Evolutionary conservation across 2,797 vertebrate species (phyloP).

Genomic region (Sebastes cheni): DNA sequence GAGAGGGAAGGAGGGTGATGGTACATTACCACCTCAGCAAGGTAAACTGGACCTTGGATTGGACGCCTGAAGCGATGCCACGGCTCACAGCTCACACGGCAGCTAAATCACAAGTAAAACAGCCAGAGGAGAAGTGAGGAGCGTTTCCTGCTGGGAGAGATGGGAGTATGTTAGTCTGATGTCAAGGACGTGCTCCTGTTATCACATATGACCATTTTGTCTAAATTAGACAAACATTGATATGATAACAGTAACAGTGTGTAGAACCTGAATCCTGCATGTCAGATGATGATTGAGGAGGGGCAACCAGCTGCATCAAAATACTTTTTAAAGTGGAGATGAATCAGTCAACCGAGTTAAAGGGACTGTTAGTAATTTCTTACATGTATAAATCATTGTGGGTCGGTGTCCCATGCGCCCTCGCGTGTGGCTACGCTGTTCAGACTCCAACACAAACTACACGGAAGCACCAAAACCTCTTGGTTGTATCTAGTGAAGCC

Average conservation of each 20-base stretch:
- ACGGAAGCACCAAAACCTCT: too few relatives aligned
- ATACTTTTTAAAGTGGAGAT: too few relatives aligned
- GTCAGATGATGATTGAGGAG: neutral
- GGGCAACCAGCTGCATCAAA: neutral
- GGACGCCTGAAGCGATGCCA: slow-evolving; percentile 27
- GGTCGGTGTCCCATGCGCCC: too few relatives aligned
- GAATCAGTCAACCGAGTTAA: too few relatives aligned
- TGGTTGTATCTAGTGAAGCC: too few relatives aligned
- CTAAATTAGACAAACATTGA: neutral
- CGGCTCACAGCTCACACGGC: neutral
- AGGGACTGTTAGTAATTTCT: too few relatives aligned
- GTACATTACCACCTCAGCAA: slow-evolving; percentile 3
- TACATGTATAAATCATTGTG: too few relatives aligned
- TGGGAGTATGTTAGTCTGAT: neutral
- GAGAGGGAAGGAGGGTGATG: neutral
- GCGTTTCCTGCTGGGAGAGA: neutral
- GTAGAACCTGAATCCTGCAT: neutral
- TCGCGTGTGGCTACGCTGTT: too few relatives aligned
- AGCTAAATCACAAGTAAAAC: slow-evolving; percentile 14
- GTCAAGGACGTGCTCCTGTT: neutral
- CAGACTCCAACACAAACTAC: too few relatives aligned
- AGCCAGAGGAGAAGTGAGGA: slow-evolving; percentile 16
- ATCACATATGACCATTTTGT: neutral
- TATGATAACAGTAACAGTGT: neutral
- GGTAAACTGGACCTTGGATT: slow-evolving; percentile 42